Percentiles rank a stretch among this genome's conserved stretches.
These are phyloP conservation scores for Apamea sordens DNA, from an alignment of 2,888 invertebrate genomes.

Conservation along the genomic window DNA sequence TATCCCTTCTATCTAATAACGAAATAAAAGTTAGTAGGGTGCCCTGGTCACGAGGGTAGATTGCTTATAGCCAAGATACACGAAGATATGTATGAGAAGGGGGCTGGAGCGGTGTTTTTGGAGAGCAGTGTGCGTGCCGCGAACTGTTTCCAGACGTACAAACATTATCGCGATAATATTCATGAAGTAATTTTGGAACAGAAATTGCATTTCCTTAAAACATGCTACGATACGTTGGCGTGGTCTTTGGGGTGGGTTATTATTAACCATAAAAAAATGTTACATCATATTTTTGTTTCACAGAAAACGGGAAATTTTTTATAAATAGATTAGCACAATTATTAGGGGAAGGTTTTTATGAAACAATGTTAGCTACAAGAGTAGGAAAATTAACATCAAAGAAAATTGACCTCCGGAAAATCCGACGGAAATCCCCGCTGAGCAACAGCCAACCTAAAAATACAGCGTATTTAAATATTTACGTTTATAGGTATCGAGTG, in stretches of 20 bases:
- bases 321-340: slow-evolving; percentile 6
- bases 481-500: slow-evolving; percentile 64
- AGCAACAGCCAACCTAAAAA: slow-evolving; percentile 35
- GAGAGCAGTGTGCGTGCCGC: slow-evolving; percentile 56
- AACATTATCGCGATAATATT: slow-evolving; percentile 52
- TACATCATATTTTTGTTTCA: slow-evolving; percentile 9
- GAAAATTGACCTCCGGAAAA: slow-evolving; percentile 32
- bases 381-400: background rate
- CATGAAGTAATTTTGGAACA: slow-evolving; percentile 47
- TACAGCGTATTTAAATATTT: slow-evolving; percentile 51
- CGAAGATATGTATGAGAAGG: slow-evolving; percentile 70
- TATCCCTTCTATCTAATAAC: slow-evolving; percentile 83
- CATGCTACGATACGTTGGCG: slow-evolving; percentile 17
- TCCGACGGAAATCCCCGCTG: slow-evolving; percentile 39
- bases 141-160: slow-evolving; percentile 24
- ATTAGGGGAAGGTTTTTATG: background rate
- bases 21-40: slow-evolving; percentile 88
- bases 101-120: slow-evolving; percentile 52
- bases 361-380: slow-evolving; percentile 1
- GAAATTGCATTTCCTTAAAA: slow-evolving; percentile 48
- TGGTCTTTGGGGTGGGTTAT: slow-evolving; percentile 28
- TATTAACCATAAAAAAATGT: slow-evolving; percentile 20
- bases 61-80: slow-evolving; percentile 67
- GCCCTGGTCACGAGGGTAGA: slow-evolving; percentile 81
- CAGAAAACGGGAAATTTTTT: background rate